Evolutionary conservation across 2,888 invertebrate species (phyloP), one percentile per base, ranked within the genome.

Genomic region (Cantharis nigra): DNA sequence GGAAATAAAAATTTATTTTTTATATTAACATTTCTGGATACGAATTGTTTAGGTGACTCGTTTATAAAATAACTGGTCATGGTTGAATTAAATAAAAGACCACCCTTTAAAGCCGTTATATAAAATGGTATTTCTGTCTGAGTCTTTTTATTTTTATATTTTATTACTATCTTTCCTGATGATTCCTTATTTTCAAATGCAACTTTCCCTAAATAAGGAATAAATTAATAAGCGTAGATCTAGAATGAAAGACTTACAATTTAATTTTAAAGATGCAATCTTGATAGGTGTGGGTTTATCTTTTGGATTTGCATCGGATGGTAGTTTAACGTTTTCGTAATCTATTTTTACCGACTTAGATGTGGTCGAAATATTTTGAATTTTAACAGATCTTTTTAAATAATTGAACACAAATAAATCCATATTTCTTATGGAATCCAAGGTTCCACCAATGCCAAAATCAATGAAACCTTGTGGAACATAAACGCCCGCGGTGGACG

Each of bases 371-470:
- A 91, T 90, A 81, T 91, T 87, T 87, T 92, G 91, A 83, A 95
- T 91, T 86, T 92, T 91, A 74, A 95, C 90, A 78, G 93, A 90
- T 85, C 92, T 92, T 81, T 91, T 91, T 75, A 93, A 91, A 63
- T 94, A 93, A 83, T 88, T 95, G 83, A 92, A 90, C 69, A 95
- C 91, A 86, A 90, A 91, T 83, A 94, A 89, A 82, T 92, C 92
- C 73, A 90, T 85, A 82, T 87, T 89, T 82, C 89, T 91, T 9
- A 94, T 92, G 71, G 91, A 89, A 85, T 95, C 94, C 74, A 92
- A 88, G 28, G 93, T 93, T 71, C 95, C 93, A 71, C 96, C 90
- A 78, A 95, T 91, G 33, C 97, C 97, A 89, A 97, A 96, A 89
- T 97, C 96, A 33, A 97, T 89, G 77, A 93, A 88, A 74, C 92